These are phyloP conservation scores for Diploptera punctata DNA, from an alignment of 2,888 invertebrate species.

Conservation along the genomic window DNA sequence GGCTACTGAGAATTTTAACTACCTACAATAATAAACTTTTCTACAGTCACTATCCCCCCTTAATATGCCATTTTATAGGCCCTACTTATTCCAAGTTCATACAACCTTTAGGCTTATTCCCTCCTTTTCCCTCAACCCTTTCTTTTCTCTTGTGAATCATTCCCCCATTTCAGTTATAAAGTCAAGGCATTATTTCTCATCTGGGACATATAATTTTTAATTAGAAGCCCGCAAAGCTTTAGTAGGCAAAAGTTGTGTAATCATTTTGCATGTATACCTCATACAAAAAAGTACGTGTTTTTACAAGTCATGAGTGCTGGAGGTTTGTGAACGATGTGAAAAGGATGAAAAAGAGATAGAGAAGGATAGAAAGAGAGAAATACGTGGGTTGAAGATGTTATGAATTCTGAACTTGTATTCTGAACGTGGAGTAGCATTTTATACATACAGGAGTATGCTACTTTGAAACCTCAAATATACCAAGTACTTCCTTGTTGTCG, in stretches of 20 bases:
- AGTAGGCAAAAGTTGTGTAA: constrained; percentile 13
- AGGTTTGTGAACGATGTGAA: constrained; percentile 3
- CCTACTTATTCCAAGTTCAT: too few relatives aligned
- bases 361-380: neutral
- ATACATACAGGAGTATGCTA: constrained; percentile 8
- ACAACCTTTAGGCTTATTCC: neutral
- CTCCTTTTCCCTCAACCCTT: neutral
- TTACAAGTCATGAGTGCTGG: neutral
- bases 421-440: constrained; percentile 1
- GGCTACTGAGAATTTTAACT: constrained; percentile 3
- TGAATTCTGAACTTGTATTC: constrained; percentile 16
- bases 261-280: constrained; percentile 19
- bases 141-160: constrained; percentile 14
- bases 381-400: constrained; percentile 24
- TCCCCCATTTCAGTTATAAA: constrained; percentile 20
- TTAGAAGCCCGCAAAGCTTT: constrained; percentile 24
- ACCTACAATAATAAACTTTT: constrained; percentile 11
- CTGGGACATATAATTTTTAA: constrained; percentile 30
- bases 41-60: too few relatives aligned
- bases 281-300: constrained; percentile 11
- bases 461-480: constrained; percentile 19
- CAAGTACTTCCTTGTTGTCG: neutral
- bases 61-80: too few relatives aligned
- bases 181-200: constrained; percentile 27
- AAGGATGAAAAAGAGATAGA: constrained; percentile 13